phyloP scores from a whole-genome alignment of 2,113 vertebrate genomes.

The Tautogolabrus adspersus region DNA sequence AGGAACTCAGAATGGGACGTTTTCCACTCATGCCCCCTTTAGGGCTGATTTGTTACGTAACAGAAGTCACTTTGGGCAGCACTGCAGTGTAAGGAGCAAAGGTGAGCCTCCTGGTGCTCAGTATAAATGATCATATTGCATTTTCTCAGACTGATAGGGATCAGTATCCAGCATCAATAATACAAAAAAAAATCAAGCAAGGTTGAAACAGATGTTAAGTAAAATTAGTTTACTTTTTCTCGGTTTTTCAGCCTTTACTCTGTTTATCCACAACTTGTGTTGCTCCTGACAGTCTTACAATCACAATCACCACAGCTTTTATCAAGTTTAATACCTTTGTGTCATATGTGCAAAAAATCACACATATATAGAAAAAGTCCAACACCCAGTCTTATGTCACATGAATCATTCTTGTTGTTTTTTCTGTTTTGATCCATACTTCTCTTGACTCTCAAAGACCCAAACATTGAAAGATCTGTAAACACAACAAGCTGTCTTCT shows the following conservation, averaged over 20 bases:
- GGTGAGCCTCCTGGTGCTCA: constrained; percentile 6
- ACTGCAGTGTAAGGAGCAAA: constrained; percentile 3
- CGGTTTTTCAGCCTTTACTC: not conserved
- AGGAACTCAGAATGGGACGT: constrained; percentile 26
- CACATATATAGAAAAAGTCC: too few species aligned
- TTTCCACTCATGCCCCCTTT: constrained; percentile 8
- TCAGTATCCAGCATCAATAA: not conserved
- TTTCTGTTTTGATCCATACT: too few species aligned
- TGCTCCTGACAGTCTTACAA: not conserved
- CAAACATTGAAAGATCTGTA: not conserved
- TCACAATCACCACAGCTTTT: not conserved
- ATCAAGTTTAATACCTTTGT: not conserved
- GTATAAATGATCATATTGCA: constrained; percentile 1
- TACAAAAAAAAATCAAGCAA: not conserved
- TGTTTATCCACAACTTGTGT: not conserved
- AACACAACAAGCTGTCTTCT: too few species aligned
- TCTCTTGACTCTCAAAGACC: too few species aligned
- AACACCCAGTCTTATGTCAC: too few species aligned
- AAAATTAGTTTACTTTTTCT: not conserved
- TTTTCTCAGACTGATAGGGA: constrained; percentile 1
- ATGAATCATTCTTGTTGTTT: too few species aligned
- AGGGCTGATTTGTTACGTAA: constrained; percentile 25
- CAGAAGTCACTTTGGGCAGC: constrained; percentile 8
- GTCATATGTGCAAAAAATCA: not conserved
- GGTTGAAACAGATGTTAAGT: not conserved